These are phyloP conservation scores for Enteromius thamalakanensis DNA, from an alignment of 2,797 vertebrate genomes.

Conservation along the genomic window DNA sequence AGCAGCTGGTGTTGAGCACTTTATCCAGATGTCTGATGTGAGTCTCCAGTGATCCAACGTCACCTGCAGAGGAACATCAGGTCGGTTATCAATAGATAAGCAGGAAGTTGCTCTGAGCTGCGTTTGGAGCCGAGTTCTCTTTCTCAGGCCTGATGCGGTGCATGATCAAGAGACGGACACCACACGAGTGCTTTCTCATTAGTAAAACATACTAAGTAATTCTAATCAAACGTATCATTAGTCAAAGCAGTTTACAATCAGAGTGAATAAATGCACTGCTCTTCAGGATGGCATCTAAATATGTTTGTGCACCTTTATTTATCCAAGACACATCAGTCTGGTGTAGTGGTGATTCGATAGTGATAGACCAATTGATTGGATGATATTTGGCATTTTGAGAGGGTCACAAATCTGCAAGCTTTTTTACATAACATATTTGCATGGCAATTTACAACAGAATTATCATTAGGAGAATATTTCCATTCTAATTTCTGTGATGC, in stretches of 20 bases:
- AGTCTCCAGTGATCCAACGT: constrained; percentile 83
- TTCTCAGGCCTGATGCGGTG: constrained; percentile 38
- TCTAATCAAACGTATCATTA: constrained; percentile 39
- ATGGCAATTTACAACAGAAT: not conserved
- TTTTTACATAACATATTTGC: not conserved
- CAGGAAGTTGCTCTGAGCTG: constrained; percentile 2
- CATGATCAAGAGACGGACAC: constrained; percentile 19
- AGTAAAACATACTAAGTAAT: constrained; percentile 12
- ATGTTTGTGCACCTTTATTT: not conserved
- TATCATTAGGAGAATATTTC: not conserved
- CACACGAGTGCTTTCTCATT: not conserved
- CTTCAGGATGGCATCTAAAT: not conserved
- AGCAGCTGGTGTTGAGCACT: constrained; percentile 88
- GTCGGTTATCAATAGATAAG: constrained; percentile 16
- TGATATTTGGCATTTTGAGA: not conserved
- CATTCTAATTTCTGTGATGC: not conserved
- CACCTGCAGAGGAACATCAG: constrained; percentile 74
- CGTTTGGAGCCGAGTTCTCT: not conserved
- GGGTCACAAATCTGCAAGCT: not conserved
- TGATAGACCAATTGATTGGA: not conserved
- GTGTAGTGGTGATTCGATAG: not conserved
- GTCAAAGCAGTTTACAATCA: constrained; percentile 51
- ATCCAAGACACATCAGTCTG: not conserved
- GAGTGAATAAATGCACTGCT: not conserved
- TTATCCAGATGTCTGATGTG: constrained; percentile 90